Evolutionary conservation across 2,888 invertebrate species (phyloP), one percentile per base, ranked within the genome.

Genomic region (Abrostola triplasia): DNA sequence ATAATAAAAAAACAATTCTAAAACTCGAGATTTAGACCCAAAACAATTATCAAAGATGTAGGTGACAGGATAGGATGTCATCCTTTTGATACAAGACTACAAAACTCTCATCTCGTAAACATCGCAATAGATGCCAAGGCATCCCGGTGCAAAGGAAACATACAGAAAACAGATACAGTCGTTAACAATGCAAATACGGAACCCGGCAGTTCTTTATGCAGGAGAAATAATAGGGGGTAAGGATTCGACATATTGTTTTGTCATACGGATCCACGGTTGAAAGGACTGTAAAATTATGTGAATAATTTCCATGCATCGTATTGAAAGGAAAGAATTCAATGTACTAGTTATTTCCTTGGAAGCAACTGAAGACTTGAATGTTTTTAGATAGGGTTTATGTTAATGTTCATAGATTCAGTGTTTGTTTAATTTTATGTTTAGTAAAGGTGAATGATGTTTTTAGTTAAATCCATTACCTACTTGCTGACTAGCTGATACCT

Each of bases 151-250:
- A 57, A 42, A 44, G n/a, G 5, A 69, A 65, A 52, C 55, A 66
- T 65, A 48, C 48, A 56, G 24, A 42, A 8, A 58, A 40, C 11
- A 42, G 47, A 40, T 70, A 63, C 37, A 71, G 11, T 51, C 36
- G 54, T 38, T 65, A 59, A 66, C 67, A 72, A 72, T 59, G n/a
- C 36, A 41, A 10, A 35, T 51, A n/a, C 54, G 47, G 53, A 73
- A 60, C 37, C 41, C 67, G 38, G 41, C 38, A 54, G 56, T 49
- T 66, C 53, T 72, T 57, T 70, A 59, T 65, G 42, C 10, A 40
- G 42, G 42, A 49, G 40, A 56, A 71, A 59, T 71, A 64, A 69
- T 52, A 58, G 51, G 38, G 24, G 42, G 54, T 42, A 55, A 51
- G 41, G 37, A 40, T 47, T 53, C 48, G 37, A 59, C 13, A 48